Conservation (phyloP, 2,113 vertebrate genomes). For the human (Homo sapiens) region DNA sequence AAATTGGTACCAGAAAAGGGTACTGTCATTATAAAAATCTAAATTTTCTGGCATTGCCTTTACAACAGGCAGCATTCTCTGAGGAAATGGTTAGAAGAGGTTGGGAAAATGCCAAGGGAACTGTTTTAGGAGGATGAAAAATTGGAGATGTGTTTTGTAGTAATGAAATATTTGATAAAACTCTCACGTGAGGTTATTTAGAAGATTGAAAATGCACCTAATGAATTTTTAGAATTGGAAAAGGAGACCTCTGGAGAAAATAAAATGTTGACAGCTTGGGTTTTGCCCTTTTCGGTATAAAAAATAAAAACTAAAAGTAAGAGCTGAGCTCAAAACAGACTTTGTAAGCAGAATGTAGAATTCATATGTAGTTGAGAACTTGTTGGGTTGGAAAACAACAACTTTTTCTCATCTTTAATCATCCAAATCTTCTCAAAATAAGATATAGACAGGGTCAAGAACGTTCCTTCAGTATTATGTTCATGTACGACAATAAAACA, state of each 20-base stretch:
- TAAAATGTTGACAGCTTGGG: not conserved
- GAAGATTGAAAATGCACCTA: slow-evolving; percentile 20
- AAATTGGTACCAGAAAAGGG: not conserved
- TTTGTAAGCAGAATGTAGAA: not conserved
- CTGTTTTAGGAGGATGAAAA: not conserved
- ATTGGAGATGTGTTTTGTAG: not conserved
- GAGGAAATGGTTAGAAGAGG: not conserved
- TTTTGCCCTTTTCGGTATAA: not conserved
- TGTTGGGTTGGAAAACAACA: not conserved
- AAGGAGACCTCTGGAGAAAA: not conserved
- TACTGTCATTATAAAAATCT: not conserved
- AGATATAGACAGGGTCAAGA: not conserved
- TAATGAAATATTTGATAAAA: slow-evolving; percentile 36
- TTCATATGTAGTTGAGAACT: not conserved
- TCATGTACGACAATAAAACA: not conserved
- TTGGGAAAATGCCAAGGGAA: not conserved
- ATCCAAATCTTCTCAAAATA: not conserved
- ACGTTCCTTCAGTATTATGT: not conserved
- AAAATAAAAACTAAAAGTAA: slow-evolving; percentile 28
- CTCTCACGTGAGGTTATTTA: not conserved
- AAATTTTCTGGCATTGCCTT: not conserved
- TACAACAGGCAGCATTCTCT: not conserved
- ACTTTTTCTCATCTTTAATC: not conserved
- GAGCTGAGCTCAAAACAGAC: not conserved
- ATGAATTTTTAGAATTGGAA: slow-evolving; percentile 36